Evolutionary conservation across 2,888 invertebrate species (phyloP), one percentile per base, ranked within the genome.

Genomic region (Rhagophthalmus giganteus): DNA sequence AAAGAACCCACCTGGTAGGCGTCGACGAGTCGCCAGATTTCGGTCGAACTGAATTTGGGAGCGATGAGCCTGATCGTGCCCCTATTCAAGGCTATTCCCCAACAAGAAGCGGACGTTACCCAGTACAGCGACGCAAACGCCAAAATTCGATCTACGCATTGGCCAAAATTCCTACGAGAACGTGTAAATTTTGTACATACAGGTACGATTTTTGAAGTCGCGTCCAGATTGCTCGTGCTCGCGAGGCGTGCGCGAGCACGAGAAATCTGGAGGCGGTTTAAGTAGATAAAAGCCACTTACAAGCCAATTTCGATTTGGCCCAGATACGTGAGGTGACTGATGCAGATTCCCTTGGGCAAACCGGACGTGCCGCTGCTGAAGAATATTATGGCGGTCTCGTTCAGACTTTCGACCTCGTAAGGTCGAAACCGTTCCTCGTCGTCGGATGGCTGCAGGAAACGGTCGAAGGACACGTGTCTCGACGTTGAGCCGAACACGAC

Each of bases 291-390:
- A 26, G 5, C 4, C 2, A 47, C 10, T 49, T 30, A 78, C 78
- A 64, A 77, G 76, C 61, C 72, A 60, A 49, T 62, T 71, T 37
- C 59, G 73, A 50, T 75, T 14, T 41, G 25, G 11, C 27, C 5
- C 1, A 44, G 1, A 2, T 13, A 42, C 1, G 15, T 13, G 11
- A 9, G 14, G 15, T 64, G 64, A 32, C 34, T 61, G 8, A 59
- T 11, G 20, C 58, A 57, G 12, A 64, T 60, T 2, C 60, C 64
- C 50, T 64, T 64, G 0, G 64, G 56, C 10, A 60, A 33, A 2
- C 64, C 64, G 10, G 63, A 60, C 1, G 61, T 60, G n/a, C 64
- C 64, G 41, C 64, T 64, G 37, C 63, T 64, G 31, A 61, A 64
- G 10, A 64, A 27, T 32, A 63, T 60, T 1, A 58, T 31, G 1